Evolutionary conservation across 2,797 vertebrate species (phyloP), one percentile per base, ranked within the genome.

Genomic region (Sebastes cheni): DNA sequence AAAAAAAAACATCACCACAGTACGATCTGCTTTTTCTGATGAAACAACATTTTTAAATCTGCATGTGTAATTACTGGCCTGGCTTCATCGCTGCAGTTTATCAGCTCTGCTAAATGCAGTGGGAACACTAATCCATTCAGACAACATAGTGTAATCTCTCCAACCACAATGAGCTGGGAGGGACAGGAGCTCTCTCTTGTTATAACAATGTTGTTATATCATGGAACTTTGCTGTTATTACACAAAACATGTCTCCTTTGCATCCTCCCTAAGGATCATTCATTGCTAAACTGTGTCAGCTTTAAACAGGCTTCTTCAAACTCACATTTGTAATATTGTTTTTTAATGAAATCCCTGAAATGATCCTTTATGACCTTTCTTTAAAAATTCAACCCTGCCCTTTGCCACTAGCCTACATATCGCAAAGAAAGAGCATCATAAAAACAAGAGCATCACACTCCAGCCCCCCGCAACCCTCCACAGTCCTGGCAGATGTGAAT

Each of bases 81-180:
- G 39, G 34, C 32, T 36, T 70, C 42, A 83, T 75, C 42, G 39
- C 29, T 67, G 62, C 50, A 75, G 54, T 79, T 82, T 61, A 84
- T 86, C 46, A 82, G 64, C 74, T 67, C 46, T 84, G 64, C 74
- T 67, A 69, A 79, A 74, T 74, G 65, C 64, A 72, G 54, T 60
- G 25, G 76, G 12, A 59, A n/a, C 29, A 75, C 42, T 90, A 86
- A 90, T 85, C 77, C 72, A 75, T 23, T 62, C 73, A 79, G 69
- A 85, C 65, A 79, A 59, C 55, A 73, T 50, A 59, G 50, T 60
- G 61, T 86, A 83, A 86, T 67, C 27, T 67, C 27, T 67, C 27
- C 14, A 22, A 52, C 71, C 62, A 34, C 46, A 32, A 25, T 64
- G 72, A 79, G 42, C 30, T 69, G 46, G 18, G 46, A 52, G 11